These are phyloP conservation scores for Porites cylindrica DNA, from an alignment of 92 coral and sea anemone genomes.

Conservation along the genomic window DNA sequence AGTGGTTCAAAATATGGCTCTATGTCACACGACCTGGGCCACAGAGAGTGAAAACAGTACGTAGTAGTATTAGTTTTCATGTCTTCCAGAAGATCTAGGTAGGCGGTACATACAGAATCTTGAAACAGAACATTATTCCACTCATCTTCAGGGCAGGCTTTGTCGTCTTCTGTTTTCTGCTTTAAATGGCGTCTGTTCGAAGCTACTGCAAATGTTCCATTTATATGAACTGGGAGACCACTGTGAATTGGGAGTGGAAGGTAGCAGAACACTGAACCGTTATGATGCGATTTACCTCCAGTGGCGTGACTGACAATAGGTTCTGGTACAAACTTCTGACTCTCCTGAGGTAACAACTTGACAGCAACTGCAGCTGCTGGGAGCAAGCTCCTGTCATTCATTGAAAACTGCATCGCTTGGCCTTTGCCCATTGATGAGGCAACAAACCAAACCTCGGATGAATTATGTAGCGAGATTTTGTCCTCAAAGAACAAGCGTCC, in stretches of 20 bases:
- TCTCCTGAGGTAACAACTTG: background rate
- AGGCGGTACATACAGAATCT: slow-evolving; percentile 53
- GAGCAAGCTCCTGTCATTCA: slow-evolving; percentile 53
- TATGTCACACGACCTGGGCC: slow-evolving; percentile 41
- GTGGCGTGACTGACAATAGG: slow-evolving; percentile 11
- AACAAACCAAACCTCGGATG: slow-evolving; percentile 73
- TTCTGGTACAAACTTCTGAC: slow-evolving; percentile 15
- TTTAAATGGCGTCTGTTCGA: slow-evolving; percentile 77
- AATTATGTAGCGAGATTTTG: background rate
- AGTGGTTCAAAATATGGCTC: slow-evolving; percentile 10
- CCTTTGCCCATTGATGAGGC: slow-evolving; percentile 81
- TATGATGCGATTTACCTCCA: background rate
- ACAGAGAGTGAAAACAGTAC: slow-evolving; percentile 24
- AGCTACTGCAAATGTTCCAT: slow-evolving; percentile 81
- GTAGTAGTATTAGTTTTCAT: slow-evolving; percentile 7
- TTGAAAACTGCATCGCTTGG: slow-evolving; percentile 53
- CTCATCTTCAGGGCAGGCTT: slow-evolving; percentile 49
- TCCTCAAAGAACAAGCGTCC: slow-evolving; percentile 32
- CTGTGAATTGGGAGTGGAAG: slow-evolving; percentile 87
- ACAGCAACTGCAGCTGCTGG: slow-evolving; percentile 94
- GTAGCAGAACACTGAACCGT: slow-evolving; percentile 85
- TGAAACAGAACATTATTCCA: slow-evolving; percentile 72
- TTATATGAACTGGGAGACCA: slow-evolving; percentile 85
- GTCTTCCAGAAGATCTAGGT: slow-evolving; percentile 48
- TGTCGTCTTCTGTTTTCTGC: slow-evolving; percentile 75